phyloP scores from a whole-genome alignment of 2,113 vertebrate species.

The Pycnonotus jocosus region DNA sequence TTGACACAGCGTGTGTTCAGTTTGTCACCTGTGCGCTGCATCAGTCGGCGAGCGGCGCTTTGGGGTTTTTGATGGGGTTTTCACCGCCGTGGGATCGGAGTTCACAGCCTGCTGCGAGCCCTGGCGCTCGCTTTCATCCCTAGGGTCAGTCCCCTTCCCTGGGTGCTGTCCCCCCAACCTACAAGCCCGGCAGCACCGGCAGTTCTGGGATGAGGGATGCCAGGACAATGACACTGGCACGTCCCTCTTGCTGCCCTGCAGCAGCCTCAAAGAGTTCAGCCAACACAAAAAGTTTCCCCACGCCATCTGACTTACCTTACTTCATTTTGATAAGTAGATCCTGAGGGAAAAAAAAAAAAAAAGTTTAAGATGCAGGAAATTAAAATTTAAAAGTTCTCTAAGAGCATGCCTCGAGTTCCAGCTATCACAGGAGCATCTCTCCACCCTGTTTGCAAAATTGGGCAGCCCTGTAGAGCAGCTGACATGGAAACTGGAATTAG shows the following conservation, averaged over 20 bases:
- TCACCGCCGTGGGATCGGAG: fast-evolving
- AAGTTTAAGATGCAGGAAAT: not conserved
- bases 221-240: not conserved
- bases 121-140: fast-evolving
- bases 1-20: fast-evolving
- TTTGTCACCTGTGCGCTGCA: fast-evolving
- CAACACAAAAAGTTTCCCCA: not conserved
- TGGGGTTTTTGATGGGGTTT: not conserved
- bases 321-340: constrained; percentile 58
- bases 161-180: not conserved
- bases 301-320: constrained; percentile 70
- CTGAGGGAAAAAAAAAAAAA: constrained; percentile 46
- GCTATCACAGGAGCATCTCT: not conserved
- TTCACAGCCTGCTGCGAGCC: not conserved
- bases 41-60: fast-evolving
- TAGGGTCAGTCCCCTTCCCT: fast-evolving
- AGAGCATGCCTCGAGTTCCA: not conserved
- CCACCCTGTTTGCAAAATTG: not conserved
- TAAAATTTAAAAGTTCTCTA: not conserved
- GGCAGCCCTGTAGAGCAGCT: not conserved
- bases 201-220: fast-evolving
- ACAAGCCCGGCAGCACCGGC: not conserved
- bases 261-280: not conserved
- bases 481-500: not conserved
- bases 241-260: not conserved